Evolutionary conservation across 2,797 vertebrate genomes (phyloP), one percentile per base, ranked within the genome.

Genomic region (Hyperoplus immaculatus): DNA sequence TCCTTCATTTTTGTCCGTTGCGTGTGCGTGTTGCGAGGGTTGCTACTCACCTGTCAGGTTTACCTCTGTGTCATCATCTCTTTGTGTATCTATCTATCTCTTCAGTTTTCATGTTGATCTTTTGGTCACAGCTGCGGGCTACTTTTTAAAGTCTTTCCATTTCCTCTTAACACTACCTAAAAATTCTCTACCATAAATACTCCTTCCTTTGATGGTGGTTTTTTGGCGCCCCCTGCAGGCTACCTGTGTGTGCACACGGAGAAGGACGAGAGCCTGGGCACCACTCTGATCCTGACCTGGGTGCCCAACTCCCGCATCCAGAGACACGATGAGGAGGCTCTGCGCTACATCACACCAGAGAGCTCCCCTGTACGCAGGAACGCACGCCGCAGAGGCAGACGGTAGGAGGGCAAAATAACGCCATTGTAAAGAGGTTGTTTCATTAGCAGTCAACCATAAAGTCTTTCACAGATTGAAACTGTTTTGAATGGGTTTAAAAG

Each of bases 271-370:
- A 95, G 96, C 0, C 90, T 99, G 63, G 98, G 97, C 1, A 94
- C 95, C 87, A 99, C 98, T 0, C 96, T 99, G 66, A 97, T 99
- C 84, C 94, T 99, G 38, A 97, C 98, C 13, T 99, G 98, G 98
- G 97, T 99, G 88, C 98, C 98, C 8, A 99, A 99, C 90, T 95
- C 96, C 0, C 97, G 98, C 53, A 99, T 99, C 90, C 97, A 98
- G 94, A 92, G 95, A 82, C 98, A 99, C 92, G 98, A 99, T 0
- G 98, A 99, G 71, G 98, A 99, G 73, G 98, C 98, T 0, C 87
- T 99, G 86, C 97, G 97, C 36, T 99, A 97, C 86, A 88, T 99
- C 92, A 99, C 98, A 0, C 98, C 98, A 0, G 98, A 99, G 92
- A 96, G 96, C 94, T 99, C 97, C 6, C 98, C 98, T 0, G 96